Evolutionary conservation across 1,140 invertebrate genomes (phyloP).

Genomic region (Aphelinus certus): DNA sequence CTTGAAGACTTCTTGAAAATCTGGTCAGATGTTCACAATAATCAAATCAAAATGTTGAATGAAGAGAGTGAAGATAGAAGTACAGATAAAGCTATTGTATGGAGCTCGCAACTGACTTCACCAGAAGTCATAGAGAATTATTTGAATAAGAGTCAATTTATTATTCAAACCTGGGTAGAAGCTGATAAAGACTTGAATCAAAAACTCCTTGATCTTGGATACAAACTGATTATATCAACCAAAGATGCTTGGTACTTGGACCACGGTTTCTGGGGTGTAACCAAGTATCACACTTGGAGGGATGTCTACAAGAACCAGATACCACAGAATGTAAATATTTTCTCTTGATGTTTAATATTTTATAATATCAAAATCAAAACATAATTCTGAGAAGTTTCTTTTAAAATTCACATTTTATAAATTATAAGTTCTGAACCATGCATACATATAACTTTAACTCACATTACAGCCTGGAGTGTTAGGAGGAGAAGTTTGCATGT

Average conservation of each 20-base stretch:
- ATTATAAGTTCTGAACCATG: too few species aligned
- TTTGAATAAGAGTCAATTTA: conserved; percentile 75
- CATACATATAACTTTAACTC: neutral
- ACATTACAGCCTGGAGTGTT: conserved; percentile 57
- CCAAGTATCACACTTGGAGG: conserved; percentile 76
- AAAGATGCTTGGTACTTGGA: conserved; percentile 87
- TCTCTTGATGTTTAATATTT: too few species aligned
- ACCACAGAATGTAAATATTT: conserved; percentile 45
- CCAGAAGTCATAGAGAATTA: conserved; percentile 71
- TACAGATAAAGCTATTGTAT: conserved; percentile 69
- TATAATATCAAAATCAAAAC: neutral
- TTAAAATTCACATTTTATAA: neutral
- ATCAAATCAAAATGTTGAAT: conserved; percentile 56
- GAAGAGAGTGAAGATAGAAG: conserved; percentile 43
- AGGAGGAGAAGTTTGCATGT: conserved; percentile 79
- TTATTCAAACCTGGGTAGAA: conserved; percentile 82
- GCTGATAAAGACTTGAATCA: conserved; percentile 66
- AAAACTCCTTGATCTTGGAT: conserved; percentile 72
- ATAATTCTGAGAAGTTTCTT: conserved; percentile 12
- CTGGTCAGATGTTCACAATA: conserved; percentile 74
- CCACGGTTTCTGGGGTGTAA: conserved; percentile 81
- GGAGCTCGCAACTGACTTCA: conserved; percentile 79
- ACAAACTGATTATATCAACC: conserved; percentile 76
- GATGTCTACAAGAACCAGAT: conserved; percentile 71
- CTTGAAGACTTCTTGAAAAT: conserved; percentile 73